phyloP scores from a whole-genome alignment of 2,888 invertebrate species.

The Drosophila sordidapex region DNA sequence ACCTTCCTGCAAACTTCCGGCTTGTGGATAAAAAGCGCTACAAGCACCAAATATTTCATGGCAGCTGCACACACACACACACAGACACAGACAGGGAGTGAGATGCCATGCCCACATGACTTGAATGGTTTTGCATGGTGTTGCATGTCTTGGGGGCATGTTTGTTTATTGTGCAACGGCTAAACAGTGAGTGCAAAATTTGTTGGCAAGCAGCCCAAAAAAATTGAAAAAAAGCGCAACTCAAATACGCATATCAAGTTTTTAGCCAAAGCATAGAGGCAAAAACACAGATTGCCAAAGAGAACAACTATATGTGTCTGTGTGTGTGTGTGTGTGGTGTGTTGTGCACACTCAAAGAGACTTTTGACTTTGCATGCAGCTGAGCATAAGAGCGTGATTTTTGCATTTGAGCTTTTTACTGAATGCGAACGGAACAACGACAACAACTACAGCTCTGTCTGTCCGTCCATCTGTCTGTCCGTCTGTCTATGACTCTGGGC shows the following conservation, averaged over 20 bases:
- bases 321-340: conserved; percentile 10
- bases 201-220: conserved; percentile 63
- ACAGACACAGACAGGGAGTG: not conserved
- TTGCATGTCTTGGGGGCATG: conserved; percentile 38
- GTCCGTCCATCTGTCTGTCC: not conserved
- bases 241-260: conserved; percentile 81
- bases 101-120: conserved; percentile 7
- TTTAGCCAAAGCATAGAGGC: conserved; percentile 36
- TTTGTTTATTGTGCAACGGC: conserved; percentile 73
- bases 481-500: conserved; percentile 7
- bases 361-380: conserved; percentile 81
- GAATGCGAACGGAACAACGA: conserved; percentile 41
- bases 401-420: conserved; percentile 70
- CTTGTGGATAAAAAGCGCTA: conserved; percentile 63
- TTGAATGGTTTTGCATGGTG: conserved; percentile 12
- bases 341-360: conserved; percentile 65
- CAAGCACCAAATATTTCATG: conserved; percentile 77
- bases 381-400: conserved; percentile 82
- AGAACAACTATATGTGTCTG: conserved; percentile 18
- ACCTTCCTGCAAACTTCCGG: conserved; percentile 52
- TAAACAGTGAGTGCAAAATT: conserved; percentile 59
- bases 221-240: conserved; percentile 63
- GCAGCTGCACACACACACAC: conserved; percentile 49
- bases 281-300: conserved; percentile 29
- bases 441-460: not conserved